Base-by-base conservation (phyloP, 2,888 invertebrate species). In the Eulithis testata region DNA sequence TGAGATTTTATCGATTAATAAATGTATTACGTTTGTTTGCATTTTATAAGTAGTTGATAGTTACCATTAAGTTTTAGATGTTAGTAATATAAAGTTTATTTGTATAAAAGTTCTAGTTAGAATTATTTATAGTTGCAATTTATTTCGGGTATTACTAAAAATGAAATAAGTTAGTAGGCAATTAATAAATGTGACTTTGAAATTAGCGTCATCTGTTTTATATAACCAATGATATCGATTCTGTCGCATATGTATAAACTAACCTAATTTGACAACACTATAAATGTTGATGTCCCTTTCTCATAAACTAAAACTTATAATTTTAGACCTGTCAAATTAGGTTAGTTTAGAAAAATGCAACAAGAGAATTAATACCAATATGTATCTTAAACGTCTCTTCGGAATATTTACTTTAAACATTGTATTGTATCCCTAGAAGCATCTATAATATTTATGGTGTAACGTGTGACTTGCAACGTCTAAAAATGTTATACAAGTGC, bases 181-280 rank as follows among this genome's bases (percentile, higher is more conserved):
- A 85, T 81, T 93, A 92, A 92, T 91, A 90, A 91, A 90, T 93
- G 92, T 93, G 91, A 93, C 93, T 92, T 82, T 90, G 81, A 79
- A 75, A 63, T 66, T 21, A 72, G 57, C 73, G 75, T 77, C 65
- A 68, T 60, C 9, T 43, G 63, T 75, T 27, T 50, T 12, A n/a
- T n/a, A n/a, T n/a, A n/a, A n/a, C n/a, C n/a, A n/a, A n/a, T n/a
- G n/a, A n/a, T n/a, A n/a, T n/a, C n/a, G n/a, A n/a, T n/a, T n/a
- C n/a, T n/a, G n/a, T n/a, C n/a, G n/a, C n/a, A n/a, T n/a, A n/a
- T n/a, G n/a, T n/a, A n/a, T n/a, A n/a, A n/a, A n/a, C n/a, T n/a
- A n/a, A n/a, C n/a, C n/a, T n/a, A n/a, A n/a, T n/a, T n/a, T n/a
- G n/a, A n/a, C n/a, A n/a, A n/a, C n/a, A n/a, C n/a, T n/a, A n/a